Conservation (phyloP, 2,888 invertebrate genomes). For the Yponomeuta cagnagella region DNA sequence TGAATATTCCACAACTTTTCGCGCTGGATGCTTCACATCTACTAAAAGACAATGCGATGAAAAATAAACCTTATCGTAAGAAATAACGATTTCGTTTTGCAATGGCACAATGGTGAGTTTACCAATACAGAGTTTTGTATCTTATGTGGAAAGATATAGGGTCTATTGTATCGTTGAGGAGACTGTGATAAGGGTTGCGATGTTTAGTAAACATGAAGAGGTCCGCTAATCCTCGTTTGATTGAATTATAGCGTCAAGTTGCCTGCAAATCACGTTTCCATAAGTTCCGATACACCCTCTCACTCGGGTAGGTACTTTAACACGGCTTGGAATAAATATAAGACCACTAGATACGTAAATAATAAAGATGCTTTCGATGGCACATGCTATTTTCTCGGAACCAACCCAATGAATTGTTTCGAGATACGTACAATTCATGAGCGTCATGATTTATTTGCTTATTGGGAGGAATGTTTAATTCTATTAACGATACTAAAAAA, state of each 20-base stretch:
- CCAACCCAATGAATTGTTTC: too few relatives aligned
- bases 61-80: constrained; percentile 2
- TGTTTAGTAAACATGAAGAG: constrained; percentile 61
- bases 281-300: constrained; percentile 29
- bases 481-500: too few relatives aligned
- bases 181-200: constrained; percentile 18
- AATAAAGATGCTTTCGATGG: too few relatives aligned
- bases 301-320: constrained; percentile 20
- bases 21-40: background rate
- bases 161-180: constrained; percentile 15
- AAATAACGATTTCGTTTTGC: constrained; percentile 6
- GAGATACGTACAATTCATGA: too few relatives aligned
- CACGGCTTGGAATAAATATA: background rate
- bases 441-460: too few relatives aligned
- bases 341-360: too few relatives aligned
- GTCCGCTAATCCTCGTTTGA: constrained; percentile 61
- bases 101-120: background rate
- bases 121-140: background rate
- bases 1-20: constrained; percentile 1
- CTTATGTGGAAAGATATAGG: background rate
- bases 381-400: too few relatives aligned
- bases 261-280: constrained; percentile 48
- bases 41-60: constrained; percentile 2
- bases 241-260: constrained; percentile 65
- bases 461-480: too few relatives aligned